Evolutionary conservation across 2,113 vertebrate genomes (phyloP), one percentile per base, ranked within the genome.

Genomic region (Crotalus viridis): DNA sequence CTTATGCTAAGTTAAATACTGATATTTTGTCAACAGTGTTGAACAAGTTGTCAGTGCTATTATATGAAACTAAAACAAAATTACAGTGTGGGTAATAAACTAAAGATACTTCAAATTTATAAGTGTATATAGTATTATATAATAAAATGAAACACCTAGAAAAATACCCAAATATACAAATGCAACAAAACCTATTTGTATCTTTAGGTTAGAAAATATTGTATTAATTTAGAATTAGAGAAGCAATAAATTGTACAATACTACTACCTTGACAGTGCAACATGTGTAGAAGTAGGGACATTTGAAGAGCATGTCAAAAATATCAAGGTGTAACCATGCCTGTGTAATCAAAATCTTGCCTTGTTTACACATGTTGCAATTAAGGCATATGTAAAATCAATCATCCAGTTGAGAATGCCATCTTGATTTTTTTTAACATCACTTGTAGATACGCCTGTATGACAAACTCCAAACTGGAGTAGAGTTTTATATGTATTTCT

Each of bases 161-260:
- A 94, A 55, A 89, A 43, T 87, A 54, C 10, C 8, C 10, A 93
- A 22, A 57, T 94, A 95, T 96, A 96, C 85, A 94, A 94, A 54
- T 61, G 52, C 94, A 92, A 26, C 90, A 54, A 91, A 94, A 96
- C 93, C 93, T 96, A 93, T 69, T 54, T 94, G 81, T 92, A 90
- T 87, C 10, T 0, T 39, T 17, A 81, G 33, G 87, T 92, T 57
- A 90, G 94, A 94, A 93, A 92, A 93, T 17, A 43, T 74, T 13
- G 17, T 81, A 81, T 81, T 81, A 26, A 28, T 43, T 55, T 46
- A 26, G 33, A 51, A 57, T 26, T 56, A 56, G 54, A 17, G n/a
- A n/a, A 22, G 22, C 17, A 6, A 74, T 64, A 74, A n/a, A 90
- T 15, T 52, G 21, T 28, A 28, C 15, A 10, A 81, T 21, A 33